Percentiles rank a stretch among this genome's conserved stretches.
These are phyloP conservation scores for Sorex fumeus DNA, from an alignment of 2,113 vertebrate genomes.

Conservation along the genomic window DNA sequence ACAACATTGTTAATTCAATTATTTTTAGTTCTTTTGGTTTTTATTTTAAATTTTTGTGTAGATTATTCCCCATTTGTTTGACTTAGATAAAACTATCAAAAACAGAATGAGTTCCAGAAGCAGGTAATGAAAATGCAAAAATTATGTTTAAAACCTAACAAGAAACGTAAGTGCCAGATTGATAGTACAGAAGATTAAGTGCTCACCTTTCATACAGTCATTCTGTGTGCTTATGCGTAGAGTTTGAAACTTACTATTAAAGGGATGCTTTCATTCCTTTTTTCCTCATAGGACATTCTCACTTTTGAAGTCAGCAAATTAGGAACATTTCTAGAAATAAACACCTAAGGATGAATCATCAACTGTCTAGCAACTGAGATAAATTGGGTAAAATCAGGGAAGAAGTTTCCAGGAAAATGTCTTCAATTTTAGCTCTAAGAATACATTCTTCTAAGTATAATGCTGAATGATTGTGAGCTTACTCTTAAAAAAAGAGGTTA, in stretches of 20 bases:
- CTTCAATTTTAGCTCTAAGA: slow-evolving; percentile 77
- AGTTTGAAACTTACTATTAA: slow-evolving; percentile 30
- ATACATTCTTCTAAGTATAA: slow-evolving; percentile 79
- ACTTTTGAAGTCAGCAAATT: slow-evolving; percentile 55
- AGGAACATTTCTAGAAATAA: slow-evolving; percentile 56
- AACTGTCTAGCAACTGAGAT: slow-evolving; percentile 40
- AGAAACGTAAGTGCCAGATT: too few species aligned
- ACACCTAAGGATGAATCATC: slow-evolving; percentile 64
- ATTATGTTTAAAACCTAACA: background rate
- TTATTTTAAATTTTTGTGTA: background rate
- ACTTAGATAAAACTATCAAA: slow-evolving; percentile 38
- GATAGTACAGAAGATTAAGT: too few species aligned
- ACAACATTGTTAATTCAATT: background rate
- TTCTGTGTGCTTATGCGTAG: too few species aligned
- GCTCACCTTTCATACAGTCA: too few species aligned
- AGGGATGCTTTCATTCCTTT: background rate
- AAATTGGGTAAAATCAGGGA: slow-evolving; percentile 78
- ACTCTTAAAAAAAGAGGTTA: slow-evolving; percentile 63
- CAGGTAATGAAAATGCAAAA: background rate
- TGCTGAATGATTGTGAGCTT: slow-evolving; percentile 81
- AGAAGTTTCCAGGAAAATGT: slow-evolving; percentile 72
- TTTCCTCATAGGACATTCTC: slow-evolving; percentile 7
- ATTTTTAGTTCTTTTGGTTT: background rate
- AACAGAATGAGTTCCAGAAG: background rate
- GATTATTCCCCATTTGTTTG: background rate